Conservation (phyloP, 2,113 vertebrate genomes). For the Plecotus auritus region DNA sequence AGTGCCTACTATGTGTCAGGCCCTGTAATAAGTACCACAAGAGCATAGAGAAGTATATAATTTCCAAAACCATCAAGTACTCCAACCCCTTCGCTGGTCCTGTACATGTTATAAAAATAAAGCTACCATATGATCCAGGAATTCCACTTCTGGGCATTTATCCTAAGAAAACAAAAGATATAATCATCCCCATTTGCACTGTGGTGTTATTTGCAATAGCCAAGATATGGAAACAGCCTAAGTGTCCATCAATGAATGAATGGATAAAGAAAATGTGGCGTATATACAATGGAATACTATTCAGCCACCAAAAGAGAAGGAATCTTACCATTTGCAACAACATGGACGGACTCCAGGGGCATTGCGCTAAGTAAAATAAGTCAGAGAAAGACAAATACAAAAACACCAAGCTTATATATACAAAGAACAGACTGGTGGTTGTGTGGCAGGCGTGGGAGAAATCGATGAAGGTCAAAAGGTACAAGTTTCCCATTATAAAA, state of each 20-base stretch:
- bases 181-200: background rate
- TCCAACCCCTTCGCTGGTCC: background rate
- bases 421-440: background rate
- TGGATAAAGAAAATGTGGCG: background rate
- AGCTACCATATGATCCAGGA: background rate
- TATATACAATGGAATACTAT: background rate
- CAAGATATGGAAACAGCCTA: background rate
- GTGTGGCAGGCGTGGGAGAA: background rate
- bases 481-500: background rate
- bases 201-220: background rate
- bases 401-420: background rate
- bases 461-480: background rate
- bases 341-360: background rate
- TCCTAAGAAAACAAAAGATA: background rate
- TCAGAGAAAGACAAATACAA: background rate
- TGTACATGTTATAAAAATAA: background rate
- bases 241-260: background rate
- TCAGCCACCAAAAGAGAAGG: background rate
- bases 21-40: background rate
- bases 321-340: background rate
- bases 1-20: background rate
- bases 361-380: background rate
- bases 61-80: constrained; percentile 3
- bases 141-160: background rate
- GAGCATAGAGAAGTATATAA: background rate